Percentiles rank a stretch among this genome's conserved stretches.
Evolutionary conservation across 2,888 invertebrate species (phyloP).

Genomic region (Vanessa cardui): DNA sequence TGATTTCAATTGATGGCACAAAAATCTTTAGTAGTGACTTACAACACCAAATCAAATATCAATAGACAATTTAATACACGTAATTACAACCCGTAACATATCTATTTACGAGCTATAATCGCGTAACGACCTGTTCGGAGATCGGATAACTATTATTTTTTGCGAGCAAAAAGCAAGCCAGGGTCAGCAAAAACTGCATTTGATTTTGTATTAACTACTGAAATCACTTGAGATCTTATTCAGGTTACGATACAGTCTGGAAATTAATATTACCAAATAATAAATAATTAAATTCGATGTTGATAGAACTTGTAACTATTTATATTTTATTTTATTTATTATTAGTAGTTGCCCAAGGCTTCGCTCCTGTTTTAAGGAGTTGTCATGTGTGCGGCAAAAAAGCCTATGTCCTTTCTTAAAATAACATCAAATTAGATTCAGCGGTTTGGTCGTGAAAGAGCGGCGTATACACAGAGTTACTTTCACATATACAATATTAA

Average conservation of each 20-base stretch:
- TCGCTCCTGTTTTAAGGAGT: no score
- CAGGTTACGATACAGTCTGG: no score
- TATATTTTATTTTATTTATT: not conserved
- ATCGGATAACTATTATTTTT: constrained; percentile 4
- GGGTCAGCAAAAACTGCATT: constrained; percentile 1
- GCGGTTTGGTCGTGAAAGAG: no score
- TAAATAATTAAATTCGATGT: not conserved
- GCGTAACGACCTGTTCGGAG: not conserved
- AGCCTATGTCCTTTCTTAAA: no score
- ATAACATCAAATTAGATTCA: no score
- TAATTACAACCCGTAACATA: not conserved
- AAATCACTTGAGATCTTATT: not conserved
- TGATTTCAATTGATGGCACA: not conserved
- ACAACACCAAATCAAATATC: not conserved
- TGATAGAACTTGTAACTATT: no score
- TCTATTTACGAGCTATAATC: not conserved
- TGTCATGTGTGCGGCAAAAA: no score
- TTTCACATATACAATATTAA: no score
- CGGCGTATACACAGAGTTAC: no score
- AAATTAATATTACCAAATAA: no score
- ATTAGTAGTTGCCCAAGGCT: no score
- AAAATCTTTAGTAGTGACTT: not conserved
- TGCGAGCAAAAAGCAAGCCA: constrained; percentile 8
- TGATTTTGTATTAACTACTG: not conserved
- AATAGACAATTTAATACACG: not conserved